Conservation (phyloP, 1,140 invertebrate genomes). For the Cydia strobilella region DNA sequence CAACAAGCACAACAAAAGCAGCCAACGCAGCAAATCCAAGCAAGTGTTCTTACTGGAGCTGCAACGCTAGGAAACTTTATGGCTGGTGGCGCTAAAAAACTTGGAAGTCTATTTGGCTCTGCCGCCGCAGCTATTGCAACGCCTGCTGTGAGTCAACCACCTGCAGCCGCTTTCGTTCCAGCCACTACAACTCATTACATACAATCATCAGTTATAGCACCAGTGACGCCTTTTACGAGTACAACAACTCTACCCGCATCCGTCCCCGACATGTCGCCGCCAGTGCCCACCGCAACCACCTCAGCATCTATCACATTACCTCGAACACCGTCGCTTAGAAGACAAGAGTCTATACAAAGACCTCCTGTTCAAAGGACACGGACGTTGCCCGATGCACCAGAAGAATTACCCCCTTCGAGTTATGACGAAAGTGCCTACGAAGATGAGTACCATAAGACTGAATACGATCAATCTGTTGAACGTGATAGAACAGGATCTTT, state of each 20-base stretch:
- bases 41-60: constrained; percentile 72
- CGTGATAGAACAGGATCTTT: constrained; percentile 65
- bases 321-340: constrained; percentile 67
- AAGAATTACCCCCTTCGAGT: constrained; percentile 65
- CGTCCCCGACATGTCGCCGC: constrained; percentile 69
- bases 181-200: constrained; percentile 45
- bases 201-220: constrained; percentile 60
- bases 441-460: constrained; percentile 77
- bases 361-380: constrained; percentile 70
- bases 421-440: constrained; percentile 78
- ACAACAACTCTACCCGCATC: constrained; percentile 68
- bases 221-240: constrained; percentile 71
- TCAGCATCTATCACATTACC: constrained; percentile 65
- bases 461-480: constrained; percentile 71
- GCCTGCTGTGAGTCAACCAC: constrained; percentile 53
- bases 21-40: constrained; percentile 67
- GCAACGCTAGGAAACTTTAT: constrained; percentile 76
- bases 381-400: constrained; percentile 72
- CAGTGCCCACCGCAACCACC: constrained; percentile 62
- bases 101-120: constrained; percentile 75
- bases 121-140: constrained; percentile 71
- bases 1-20: constrained; percentile 59
- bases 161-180: constrained; percentile 44
- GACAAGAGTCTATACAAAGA: constrained; percentile 77
- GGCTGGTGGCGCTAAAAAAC: constrained; percentile 78